These are phyloP conservation scores for Silvanus unidentatus DNA, from an alignment of 2,888 invertebrate genomes.

Conservation along the genomic window DNA sequence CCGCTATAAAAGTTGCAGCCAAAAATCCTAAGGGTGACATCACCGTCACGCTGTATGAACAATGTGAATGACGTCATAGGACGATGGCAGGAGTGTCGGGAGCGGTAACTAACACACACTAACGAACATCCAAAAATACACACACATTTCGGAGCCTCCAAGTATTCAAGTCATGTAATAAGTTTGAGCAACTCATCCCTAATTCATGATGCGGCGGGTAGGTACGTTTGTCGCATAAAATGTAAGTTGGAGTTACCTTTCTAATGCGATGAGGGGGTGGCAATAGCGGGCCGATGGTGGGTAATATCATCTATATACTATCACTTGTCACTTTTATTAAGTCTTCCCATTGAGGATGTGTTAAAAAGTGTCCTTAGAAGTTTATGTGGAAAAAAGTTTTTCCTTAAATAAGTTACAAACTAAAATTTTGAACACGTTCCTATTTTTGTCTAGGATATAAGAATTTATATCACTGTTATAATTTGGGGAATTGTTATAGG, in stretches of 20 bases:
- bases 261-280: too few species aligned
- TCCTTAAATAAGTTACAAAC: too few species aligned
- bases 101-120: neutral
- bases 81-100: neutral
- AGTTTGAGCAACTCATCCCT: conserved; percentile 17
- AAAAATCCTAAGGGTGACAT: conserved; percentile 2
- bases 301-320: too few species aligned
- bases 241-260: neutral
- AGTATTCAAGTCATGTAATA: neutral
- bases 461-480: too few species aligned
- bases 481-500: too few species aligned
- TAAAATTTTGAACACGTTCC: too few species aligned
- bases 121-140: neutral
- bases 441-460: too few species aligned
- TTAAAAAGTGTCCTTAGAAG: too few species aligned
- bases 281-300: too few species aligned
- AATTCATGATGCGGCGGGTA: conserved; percentile 17
- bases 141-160: neutral
- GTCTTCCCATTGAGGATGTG: too few species aligned
- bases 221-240: neutral
- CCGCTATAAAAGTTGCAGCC: neutral
- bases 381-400: too few species aligned
- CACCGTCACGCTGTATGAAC: neutral
- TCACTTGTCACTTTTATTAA: too few species aligned
- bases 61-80: neutral